Percentiles rank a stretch among this genome's conserved stretches.
These are phyloP conservation scores for Nipponacmea schrenckii DNA, from an alignment of 2,888 invertebrate genomes.

Conservation along the genomic window DNA sequence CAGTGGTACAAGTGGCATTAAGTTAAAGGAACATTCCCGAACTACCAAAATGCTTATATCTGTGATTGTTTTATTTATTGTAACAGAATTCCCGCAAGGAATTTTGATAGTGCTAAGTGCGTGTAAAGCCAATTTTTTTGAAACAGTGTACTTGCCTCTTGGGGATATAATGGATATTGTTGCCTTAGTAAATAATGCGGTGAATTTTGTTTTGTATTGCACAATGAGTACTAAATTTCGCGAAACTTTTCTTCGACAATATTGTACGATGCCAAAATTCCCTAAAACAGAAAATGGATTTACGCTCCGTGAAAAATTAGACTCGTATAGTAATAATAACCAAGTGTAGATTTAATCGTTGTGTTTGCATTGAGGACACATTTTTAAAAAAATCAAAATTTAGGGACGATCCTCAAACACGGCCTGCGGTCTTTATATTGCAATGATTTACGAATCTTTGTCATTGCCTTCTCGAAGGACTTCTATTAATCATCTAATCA, in stretches of 20 bases:
- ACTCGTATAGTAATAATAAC: conserved; percentile 19
- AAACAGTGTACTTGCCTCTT: conserved; percentile 72
- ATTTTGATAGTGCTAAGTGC: conserved; percentile 79
- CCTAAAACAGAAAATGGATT: conserved; percentile 25
- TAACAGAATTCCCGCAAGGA: conserved; percentile 90
- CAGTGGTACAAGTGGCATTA: conserved; percentile 47
- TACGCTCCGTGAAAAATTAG: conserved; percentile 24
- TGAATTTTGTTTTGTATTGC: conserved; percentile 93
- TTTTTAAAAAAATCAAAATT: too few species aligned
- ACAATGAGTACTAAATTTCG: conserved; percentile 94
- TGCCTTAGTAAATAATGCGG: conserved; percentile 89
- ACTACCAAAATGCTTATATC: conserved; percentile 90
- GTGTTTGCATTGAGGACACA: too few species aligned
- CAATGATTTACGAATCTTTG: too few species aligned
- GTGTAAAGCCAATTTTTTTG: conserved; percentile 77
- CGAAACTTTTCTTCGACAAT: conserved; percentile 65
- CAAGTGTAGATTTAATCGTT: conserved; percentile 13
- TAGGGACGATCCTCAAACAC: too few species aligned
- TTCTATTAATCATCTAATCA: too few species aligned
- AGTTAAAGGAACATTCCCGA: conserved; percentile 71
- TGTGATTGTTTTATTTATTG: conserved; percentile 84
- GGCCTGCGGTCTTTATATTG: too few species aligned
- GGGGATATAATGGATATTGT: conserved; percentile 88
- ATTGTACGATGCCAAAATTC: conserved; percentile 32
- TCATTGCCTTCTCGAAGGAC: too few species aligned